These are phyloP conservation scores for Parapristionchus giblindavisi DNA, from an alignment of 2,888 invertebrate genomes.

Conservation along the genomic window DNA sequence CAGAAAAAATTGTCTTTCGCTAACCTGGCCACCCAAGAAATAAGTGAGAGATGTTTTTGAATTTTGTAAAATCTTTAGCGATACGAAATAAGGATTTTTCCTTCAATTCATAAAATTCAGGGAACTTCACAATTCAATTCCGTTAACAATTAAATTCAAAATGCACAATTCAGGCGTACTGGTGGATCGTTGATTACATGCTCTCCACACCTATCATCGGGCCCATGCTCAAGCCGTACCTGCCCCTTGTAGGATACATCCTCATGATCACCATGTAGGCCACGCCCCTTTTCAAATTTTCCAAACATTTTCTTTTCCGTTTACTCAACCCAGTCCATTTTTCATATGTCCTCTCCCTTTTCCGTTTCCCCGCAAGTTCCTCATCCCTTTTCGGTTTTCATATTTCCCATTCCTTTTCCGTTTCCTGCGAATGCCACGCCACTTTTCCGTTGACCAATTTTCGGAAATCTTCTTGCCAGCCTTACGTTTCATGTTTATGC, in stretches of 20 bases:
- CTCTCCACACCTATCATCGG: constrained; percentile 64
- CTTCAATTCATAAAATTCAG: too few species aligned
- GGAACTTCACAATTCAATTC: not conserved
- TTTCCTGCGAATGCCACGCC: too few species aligned
- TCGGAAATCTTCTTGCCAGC: too few species aligned
- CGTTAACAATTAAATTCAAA: not conserved
- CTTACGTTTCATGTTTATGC: too few species aligned
- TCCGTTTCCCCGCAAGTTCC: too few species aligned
- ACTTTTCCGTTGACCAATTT: too few species aligned
- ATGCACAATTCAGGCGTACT: constrained; percentile 52
- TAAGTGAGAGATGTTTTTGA: too few species aligned
- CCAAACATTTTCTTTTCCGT: not conserved
- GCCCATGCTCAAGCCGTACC: constrained; percentile 66
- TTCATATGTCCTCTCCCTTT: not conserved
- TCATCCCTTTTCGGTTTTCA: too few species aligned
- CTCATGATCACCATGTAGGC: constrained; percentile 67
- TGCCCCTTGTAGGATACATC: constrained; percentile 66
- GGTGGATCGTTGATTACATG: constrained; percentile 67
- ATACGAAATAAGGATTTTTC: not conserved
- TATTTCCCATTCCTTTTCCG: too few species aligned
- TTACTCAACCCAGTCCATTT: not conserved
- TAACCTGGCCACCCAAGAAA: too few species aligned
- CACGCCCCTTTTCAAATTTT: not conserved
- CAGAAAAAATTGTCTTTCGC: too few species aligned
- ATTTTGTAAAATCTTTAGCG: not conserved